Percentiles rank a stretch among this genome's conserved stretches.
Conservation (phyloP, 1,140 invertebrate species). For the Zaprionus africanus region DNA sequence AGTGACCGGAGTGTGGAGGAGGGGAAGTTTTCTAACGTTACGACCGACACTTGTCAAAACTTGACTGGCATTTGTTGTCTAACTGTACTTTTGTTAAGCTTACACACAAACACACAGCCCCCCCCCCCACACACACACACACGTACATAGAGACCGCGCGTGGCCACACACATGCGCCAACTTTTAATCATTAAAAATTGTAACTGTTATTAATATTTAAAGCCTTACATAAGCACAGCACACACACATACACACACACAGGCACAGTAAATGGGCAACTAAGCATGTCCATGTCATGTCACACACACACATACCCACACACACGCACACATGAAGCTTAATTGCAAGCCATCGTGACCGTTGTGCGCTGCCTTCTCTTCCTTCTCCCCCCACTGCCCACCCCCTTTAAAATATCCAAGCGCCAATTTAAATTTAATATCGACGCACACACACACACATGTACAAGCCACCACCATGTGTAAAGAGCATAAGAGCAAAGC, state of each 20-base stretch:
- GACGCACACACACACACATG: conserved; percentile 50
- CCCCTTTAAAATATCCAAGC: conserved; percentile 73
- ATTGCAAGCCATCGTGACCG: conserved; percentile 74
- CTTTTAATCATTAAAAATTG: conserved; percentile 83
- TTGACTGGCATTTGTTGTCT: conserved; percentile 48
- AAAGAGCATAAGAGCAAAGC: conserved; percentile 2
- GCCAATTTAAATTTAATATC: conserved; percentile 83
- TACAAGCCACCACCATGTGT: conserved; percentile 31
- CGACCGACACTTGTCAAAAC: conserved; percentile 1
- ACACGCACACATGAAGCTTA: conserved; percentile 56
- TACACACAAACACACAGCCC: conserved; percentile 25
- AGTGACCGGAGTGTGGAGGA: background rate
- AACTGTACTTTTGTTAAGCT: conserved; percentile 68
- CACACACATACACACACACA: conserved; percentile 22
- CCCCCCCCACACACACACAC: background rate
- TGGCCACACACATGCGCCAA: conserved; percentile 69
- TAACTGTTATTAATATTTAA: conserved; percentile 83
- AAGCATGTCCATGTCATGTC: conserved; percentile 43
- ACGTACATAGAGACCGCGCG: conserved; percentile 17
- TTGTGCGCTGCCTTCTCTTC: conserved; percentile 10
- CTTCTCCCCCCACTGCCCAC: conserved; percentile 1
- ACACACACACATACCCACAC: conserved; percentile 18
- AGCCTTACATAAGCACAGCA: conserved; percentile 62
- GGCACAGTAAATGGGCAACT: conserved; percentile 41
- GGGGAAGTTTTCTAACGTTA: background rate